Percentiles rank a stretch among this genome's conserved stretches.
Evolutionary conservation across 2,797 vertebrate genomes (phyloP).

Genomic region (Apogon hyalosoma): DNA sequence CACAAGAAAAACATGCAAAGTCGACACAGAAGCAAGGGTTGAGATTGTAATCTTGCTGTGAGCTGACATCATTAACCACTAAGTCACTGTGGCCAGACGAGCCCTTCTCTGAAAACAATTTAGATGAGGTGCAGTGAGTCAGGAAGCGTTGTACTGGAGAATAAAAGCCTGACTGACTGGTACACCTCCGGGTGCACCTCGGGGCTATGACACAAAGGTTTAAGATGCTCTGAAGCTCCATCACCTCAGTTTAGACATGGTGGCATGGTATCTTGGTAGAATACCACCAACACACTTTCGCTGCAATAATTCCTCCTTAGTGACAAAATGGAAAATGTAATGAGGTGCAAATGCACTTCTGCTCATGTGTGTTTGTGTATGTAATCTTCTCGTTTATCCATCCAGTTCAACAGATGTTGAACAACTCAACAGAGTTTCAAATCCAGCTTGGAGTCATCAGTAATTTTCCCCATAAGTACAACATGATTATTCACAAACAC

Average conservation of each 20-base stretch:
- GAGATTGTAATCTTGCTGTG: conserved; percentile 33
- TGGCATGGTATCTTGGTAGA: conserved; percentile 12
- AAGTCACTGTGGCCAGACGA: conserved; percentile 33
- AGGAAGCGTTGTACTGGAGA: conserved; percentile 8
- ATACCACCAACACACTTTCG: conserved; percentile 1
- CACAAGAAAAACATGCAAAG: conserved; percentile 24
- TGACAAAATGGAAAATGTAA: conserved; percentile 22
- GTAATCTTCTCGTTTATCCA: conserved; percentile 43
- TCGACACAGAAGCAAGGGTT: conserved; percentile 24
- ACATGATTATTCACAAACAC: conserved; percentile 43
- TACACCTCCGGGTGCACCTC: conserved; percentile 54
- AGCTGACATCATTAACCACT: conserved; percentile 31
- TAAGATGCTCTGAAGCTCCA: conserved; percentile 46
- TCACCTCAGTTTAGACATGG: conserved; percentile 30
- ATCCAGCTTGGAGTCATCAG: conserved; percentile 50
- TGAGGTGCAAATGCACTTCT: conserved; percentile 3
- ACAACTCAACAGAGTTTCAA: conserved; percentile 27
- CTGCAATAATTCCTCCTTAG: conserved; percentile 1
- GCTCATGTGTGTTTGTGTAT: conserved; percentile 16
- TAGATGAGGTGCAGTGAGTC: conserved; percentile 30
- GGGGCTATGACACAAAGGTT: conserved; percentile 38
- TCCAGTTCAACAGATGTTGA: conserved; percentile 59
- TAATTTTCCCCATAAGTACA: conserved; percentile 45
- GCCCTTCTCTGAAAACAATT: conserved; percentile 23
- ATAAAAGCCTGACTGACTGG: conserved; percentile 39